Evolutionary conservation across 2,797 vertebrate species (phyloP), one percentile per base, ranked within the genome.

Genomic region (Malurus leucopterus): DNA sequence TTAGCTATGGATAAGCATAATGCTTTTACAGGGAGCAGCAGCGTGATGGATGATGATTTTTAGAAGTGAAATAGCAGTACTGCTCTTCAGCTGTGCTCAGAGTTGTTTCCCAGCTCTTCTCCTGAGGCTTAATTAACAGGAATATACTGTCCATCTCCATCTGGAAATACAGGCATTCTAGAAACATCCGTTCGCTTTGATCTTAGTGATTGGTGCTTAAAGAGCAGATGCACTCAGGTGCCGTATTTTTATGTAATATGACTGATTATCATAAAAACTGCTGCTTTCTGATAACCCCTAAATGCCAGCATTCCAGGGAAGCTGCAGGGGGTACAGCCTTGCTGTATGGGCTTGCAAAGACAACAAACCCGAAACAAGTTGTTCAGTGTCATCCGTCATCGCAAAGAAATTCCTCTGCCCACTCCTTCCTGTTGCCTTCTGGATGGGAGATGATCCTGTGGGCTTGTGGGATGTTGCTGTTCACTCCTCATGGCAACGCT

Each of bases 41-140:
- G 53, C 4, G 0, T 78, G 77, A 85, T 76, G 80, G 73, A 80
- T 91, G 92, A 43, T 79, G 78, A 85, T 65, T 89, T 93, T 75
- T 65, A 43, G 34, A 55, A 78, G 46, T 0, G 3, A 69, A 92
- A 88, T 65, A 89, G 73, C 70, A 78, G 55, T 23, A 70, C 59
- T 83, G 67, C 74, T 94, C 61, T 67, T 86, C 76, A 81, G 70
- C 80, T 88, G 59, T 3, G 5, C 71, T 68, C 51, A n/a, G 41
- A 84, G 77, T 36, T 81, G 70, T 76, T 91, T 80, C 41, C 49
- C 27, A 86, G 55, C 67, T 89, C 91, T 87, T 59, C 85, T 89
- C 87, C 44, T 11, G 85, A 92, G 83, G 40, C 67, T 93, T 91
- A 89, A 91, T 92, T 94, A 91, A 78, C 63, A 59, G 49, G 73